These are phyloP conservation scores for Drosophila serrata DNA, from an alignment of 1,140 invertebrate genomes.

Conservation along the genomic window DNA sequence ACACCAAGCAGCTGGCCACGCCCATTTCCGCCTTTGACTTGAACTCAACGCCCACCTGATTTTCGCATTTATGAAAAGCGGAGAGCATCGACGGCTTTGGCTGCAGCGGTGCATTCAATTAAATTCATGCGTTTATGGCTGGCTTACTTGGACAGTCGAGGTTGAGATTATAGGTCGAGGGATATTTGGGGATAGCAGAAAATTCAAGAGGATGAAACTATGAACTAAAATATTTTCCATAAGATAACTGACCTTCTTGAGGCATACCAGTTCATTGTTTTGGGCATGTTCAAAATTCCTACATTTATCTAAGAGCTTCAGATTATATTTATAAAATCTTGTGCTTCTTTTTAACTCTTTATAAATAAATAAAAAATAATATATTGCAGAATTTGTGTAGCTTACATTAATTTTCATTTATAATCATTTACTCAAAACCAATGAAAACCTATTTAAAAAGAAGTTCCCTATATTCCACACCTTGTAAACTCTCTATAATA, in stretches of 20 bases:
- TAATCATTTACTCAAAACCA: too few relatives aligned
- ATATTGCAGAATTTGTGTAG: too few relatives aligned
- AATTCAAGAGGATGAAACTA: neutral
- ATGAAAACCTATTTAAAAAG: neutral
- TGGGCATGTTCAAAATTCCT: too few relatives aligned
- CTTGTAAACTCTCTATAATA: neutral
- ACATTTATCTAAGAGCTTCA: too few relatives aligned
- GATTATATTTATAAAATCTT: too few relatives aligned
- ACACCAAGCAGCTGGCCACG: slow-evolving; percentile 21
- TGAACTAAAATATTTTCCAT: neutral
- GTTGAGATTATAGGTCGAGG: neutral
- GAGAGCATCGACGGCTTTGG: neutral
- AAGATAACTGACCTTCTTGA: neutral
- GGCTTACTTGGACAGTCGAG: slow-evolving; percentile 5
- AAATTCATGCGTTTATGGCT: slow-evolving; percentile 46
- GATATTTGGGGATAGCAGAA: neutral
- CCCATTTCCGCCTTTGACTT: slow-evolving; percentile 23
- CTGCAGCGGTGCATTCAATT: slow-evolving; percentile 47
- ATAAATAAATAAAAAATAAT: too few relatives aligned
- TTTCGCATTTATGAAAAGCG: slow-evolving; percentile 4
- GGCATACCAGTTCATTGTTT: too few relatives aligned
- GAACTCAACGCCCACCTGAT: slow-evolving; percentile 21
- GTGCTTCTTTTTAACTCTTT: too few relatives aligned
- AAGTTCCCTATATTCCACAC: neutral
- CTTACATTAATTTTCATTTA: too few relatives aligned